Base-by-base conservation (phyloP, 2,888 invertebrate species). In the Drosophila monieri region DNA sequence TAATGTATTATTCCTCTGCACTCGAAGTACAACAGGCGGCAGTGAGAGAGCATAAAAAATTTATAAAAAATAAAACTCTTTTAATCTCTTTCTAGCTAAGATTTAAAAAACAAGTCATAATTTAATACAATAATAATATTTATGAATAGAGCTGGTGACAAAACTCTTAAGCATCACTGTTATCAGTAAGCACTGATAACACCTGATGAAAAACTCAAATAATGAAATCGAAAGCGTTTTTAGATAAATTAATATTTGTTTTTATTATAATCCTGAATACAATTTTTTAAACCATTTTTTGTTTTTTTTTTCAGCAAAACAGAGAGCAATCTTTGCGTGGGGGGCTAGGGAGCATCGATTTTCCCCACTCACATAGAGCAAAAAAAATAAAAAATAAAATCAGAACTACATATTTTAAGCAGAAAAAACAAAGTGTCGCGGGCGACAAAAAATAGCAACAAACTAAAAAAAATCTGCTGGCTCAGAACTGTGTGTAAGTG, bases 361-460 rank as follows among this genome's bases (percentile, higher is more conserved):
- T 61, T 52, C 43, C 23, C 18, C 47, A 47, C 41, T 23, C 32
- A 64, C 84, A 83, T 64, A 35, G 73, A 71, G 85, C 73, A 59
- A 51, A 49, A 80, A 18, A 18, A 18, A 18, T 1, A 18, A 18
- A 18, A 18, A 85, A 73, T 68, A 76, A 81, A 81, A 81, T 81
- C 88, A 76, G 84, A 81, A 88, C 79, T 76, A 70, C 65, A 67
- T 52, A 60, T 67, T 58, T 58, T 54, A 78, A 77, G 72, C 67
- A 79, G 85, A 68, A 85, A 78, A 62, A 85, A 80, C 79, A 73
- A 78, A 67, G 56, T 80, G 80, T 61, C 57, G 73, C 77, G 62
- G 54, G 73, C 54, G 62, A 69, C 58, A 60, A 71, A 51, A 74
- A 80, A 55, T 61, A 60, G 74, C 66, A 65, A 73, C 52, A 75